These are phyloP conservation scores for Alosa alosa DNA, from an alignment of 2,113 vertebrate genomes.

Conservation along the genomic window DNA sequence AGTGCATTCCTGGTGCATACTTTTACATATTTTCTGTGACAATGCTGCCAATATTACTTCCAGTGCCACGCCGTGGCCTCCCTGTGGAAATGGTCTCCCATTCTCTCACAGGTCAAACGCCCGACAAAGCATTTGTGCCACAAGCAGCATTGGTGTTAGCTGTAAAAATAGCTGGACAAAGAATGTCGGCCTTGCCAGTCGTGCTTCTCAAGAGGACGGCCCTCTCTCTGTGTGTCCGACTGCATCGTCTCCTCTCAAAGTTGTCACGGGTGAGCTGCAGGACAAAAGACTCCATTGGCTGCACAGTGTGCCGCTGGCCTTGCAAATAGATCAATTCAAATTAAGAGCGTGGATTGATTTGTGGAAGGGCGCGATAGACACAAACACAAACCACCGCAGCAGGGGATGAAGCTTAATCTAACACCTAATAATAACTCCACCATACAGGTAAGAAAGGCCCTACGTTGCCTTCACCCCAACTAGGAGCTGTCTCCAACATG, in stretches of 20 bases:
- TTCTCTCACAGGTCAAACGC: neutral
- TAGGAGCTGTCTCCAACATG: neutral
- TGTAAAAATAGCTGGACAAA: neutral
- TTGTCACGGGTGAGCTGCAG: neutral
- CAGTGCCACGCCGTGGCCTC: neutral
- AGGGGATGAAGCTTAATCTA: neutral
- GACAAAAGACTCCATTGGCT: neutral
- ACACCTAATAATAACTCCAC: neutral
- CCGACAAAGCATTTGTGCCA: neutral
- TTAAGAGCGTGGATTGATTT: neutral
- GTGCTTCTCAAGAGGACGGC: neutral
- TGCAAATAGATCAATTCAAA: constrained; percentile 18
- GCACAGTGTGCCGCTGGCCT: neutral
- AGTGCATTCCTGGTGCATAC: neutral
- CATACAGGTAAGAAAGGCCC: neutral
- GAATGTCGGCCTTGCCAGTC: neutral
- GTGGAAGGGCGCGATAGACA: neutral
- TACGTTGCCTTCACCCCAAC: neutral
- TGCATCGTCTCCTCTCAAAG: neutral
- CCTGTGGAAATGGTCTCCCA: neutral
- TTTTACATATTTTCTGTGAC: neutral
- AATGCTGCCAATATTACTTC: neutral
- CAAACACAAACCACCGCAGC: neutral
- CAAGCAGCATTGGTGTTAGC: neutral
- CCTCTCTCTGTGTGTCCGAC: neutral